These are phyloP conservation scores for Plagodis pulveraria DNA, from an alignment of 2,888 invertebrate genomes.

Conservation along the genomic window DNA sequence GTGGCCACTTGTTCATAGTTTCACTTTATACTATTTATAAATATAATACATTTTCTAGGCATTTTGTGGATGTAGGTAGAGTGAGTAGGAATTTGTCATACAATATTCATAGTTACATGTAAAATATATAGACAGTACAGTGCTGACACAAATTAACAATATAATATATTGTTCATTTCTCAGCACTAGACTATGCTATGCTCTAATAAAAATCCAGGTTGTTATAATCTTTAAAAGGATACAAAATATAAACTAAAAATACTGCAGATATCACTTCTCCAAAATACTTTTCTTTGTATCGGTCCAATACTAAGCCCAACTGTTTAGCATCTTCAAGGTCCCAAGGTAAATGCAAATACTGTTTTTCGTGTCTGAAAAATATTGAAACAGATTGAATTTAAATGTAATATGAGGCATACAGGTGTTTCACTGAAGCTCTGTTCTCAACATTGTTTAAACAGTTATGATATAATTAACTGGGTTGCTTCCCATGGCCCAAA, in stretches of 20 bases:
- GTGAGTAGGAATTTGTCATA: no score
- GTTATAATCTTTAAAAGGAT: constrained; percentile 87
- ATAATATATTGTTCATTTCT: background rate
- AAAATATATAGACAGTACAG: no score
- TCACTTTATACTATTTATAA: no score
- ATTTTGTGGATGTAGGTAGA: no score
- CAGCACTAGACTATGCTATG: background rate
- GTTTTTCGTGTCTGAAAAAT: constrained; percentile 91
- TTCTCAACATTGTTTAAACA: no score
- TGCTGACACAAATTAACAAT: no score
- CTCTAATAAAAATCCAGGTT: background rate
- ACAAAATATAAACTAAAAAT: constrained; percentile 97
- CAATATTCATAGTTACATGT: background rate
- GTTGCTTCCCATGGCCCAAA: no score
- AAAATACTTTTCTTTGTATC: constrained; percentile 97
- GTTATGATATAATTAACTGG: no score
- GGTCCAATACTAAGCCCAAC: constrained; percentile 94
- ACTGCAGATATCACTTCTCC: constrained; percentile 96
- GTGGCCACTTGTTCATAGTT: no score
- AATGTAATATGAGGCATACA: no score
- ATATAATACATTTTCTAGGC: no score
- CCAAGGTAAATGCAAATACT: constrained; percentile 94
- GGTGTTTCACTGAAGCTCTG: no score
- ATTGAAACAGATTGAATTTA: background rate
- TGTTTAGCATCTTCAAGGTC: constrained; percentile 98